Base-by-base conservation (phyloP, 2,888 invertebrate species). In the Glomeris marginata region DNA sequence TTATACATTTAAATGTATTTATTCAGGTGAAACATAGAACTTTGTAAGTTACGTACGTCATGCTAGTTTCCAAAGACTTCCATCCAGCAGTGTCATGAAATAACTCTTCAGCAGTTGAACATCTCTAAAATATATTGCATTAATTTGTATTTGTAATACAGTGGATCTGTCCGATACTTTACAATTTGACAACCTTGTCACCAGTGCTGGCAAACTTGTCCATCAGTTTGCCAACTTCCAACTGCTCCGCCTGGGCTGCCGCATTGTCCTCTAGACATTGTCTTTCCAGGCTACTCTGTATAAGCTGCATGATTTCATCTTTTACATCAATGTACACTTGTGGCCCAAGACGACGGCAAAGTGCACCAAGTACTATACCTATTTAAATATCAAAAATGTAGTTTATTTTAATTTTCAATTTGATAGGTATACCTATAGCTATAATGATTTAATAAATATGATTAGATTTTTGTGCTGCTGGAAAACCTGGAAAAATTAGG, bases 51-150 rank as follows among this genome's bases (percentile, higher is more conserved):
- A 53, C 63, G 59, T 57, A 71, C 65, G 71, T 72, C 66, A 74
- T 67, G 60, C 69, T 72, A 1, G 73, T 72, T 60, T 74, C 74
- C 46, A 74, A 58, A 49, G 66, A 66, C 50, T 70, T 70, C 70
- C 72, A 73, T 2, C 72, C 72, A 35, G 73, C 72, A 28, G 72
- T 72, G 54, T 73, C 72, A 60, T 72, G 71, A 57, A 72, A 70
- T 36, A 72, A 70, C 56, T 71, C 64, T n/a, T 66, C 63, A 28
- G 68, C 65, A 57, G 65, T 63, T 45, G 62, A 57, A 59, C 64
- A 37, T 60, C 58, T 51, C 65, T 61, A 68, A 65, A 58, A 40
- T 61, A 59, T 48, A 43, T 52, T 18, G 15, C 13, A 47, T 34
- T 38, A 15, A 15, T 45, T 40, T 51, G 47, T n/a, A 18, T 5